phyloP scores from a whole-genome alignment of 2,797 vertebrate species.

The Myiothlypis chrysogaster region DNA sequence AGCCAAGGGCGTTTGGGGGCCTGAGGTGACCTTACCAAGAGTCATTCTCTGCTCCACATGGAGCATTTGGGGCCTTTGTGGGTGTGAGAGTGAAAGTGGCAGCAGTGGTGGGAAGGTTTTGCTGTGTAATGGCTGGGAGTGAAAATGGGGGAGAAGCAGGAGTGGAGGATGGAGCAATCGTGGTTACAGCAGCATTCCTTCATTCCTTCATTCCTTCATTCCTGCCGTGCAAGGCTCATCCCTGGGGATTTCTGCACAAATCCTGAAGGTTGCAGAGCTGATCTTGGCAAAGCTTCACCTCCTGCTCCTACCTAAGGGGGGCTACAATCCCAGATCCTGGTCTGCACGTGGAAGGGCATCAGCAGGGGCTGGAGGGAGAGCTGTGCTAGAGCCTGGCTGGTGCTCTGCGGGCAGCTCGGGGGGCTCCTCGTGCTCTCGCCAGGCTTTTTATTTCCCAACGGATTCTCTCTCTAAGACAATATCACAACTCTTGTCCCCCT shows the following conservation, averaged over 20 bases:
- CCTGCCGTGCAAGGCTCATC: accelerated
- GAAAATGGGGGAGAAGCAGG: not conserved
- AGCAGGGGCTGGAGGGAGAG: not conserved
- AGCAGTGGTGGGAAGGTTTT: not conserved
- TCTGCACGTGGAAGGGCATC: not conserved
- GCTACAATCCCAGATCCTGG: not conserved
- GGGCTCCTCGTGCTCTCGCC: not conserved
- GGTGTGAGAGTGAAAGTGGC: not conserved
- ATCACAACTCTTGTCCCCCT: not conserved
- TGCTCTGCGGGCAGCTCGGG: accelerated
- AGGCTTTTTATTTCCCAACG: not conserved
- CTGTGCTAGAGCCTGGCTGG: not conserved
- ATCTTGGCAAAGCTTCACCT: not conserved
- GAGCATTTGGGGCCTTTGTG: not conserved
- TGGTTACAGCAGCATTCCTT: not conserved
- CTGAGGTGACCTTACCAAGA: not conserved
- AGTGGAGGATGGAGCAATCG: not conserved
- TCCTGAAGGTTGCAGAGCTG: not conserved
- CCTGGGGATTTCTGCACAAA: not conserved
- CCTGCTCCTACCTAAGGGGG: not conserved
- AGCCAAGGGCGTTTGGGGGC: not conserved
- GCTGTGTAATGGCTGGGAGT: not conserved
- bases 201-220: not conserved
- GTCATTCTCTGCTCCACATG: accelerated
- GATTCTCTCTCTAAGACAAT: not conserved